Evolutionary conservation across 2,797 vertebrate species (phyloP).

Genomic region (Sphenodon punctatus): DNA sequence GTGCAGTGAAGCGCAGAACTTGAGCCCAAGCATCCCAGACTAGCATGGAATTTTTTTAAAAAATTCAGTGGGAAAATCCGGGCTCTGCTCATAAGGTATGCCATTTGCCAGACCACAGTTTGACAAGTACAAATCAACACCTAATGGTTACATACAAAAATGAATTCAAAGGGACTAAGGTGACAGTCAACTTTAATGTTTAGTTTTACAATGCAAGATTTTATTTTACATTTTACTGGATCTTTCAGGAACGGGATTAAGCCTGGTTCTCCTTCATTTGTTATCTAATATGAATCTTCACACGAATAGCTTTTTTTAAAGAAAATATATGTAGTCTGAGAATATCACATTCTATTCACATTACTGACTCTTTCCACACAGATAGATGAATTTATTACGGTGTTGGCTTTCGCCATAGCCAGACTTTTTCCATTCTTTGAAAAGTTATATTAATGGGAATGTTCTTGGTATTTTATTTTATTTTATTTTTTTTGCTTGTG

Average conservation of each 20-base stretch:
- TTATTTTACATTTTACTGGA: too few species aligned
- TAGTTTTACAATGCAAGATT: neutral
- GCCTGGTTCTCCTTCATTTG: neutral
- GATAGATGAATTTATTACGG: too few species aligned
- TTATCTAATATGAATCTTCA: neutral
- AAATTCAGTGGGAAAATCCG: neutral
- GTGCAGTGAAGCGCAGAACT: too few species aligned
- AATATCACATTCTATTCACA: neutral
- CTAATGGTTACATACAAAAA: neutral
- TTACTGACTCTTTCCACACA: too few species aligned
- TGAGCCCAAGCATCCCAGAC: too few species aligned
- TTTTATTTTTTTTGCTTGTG: too few species aligned
- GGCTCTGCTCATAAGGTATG: neutral
- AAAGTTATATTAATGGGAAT: neutral
- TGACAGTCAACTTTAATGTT: neutral
- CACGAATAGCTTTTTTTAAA: neutral
- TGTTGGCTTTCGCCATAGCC: too few species aligned
- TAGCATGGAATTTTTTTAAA: too few species aligned
- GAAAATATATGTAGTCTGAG: neutral
- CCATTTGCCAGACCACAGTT: neutral
- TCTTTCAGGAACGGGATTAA: neutral
- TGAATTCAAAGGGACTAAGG: neutral
- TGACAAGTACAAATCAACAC: neutral
- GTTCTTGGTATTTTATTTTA: neutral
- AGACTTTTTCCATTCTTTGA: neutral